Percentiles rank a stretch among this genome's conserved stretches.
Conservation (phyloP, 2,113 vertebrate species). For the Plotosus lineatus region DNA sequence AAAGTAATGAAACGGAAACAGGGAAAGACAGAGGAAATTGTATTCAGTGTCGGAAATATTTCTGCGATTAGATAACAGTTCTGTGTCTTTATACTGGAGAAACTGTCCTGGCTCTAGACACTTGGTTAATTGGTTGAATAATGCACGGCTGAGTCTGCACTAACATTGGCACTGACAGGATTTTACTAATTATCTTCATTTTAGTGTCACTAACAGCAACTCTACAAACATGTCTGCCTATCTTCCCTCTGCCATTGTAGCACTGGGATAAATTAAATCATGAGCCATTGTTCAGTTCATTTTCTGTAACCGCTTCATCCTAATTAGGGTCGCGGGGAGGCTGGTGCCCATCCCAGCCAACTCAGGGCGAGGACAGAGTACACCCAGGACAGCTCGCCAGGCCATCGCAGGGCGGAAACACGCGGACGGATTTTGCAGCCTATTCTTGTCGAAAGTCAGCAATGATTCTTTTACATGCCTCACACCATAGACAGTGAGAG, state of each 20-base stretch:
- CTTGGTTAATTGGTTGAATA: constrained; percentile 30
- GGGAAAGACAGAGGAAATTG: not conserved
- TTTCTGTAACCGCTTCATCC: too few species aligned
- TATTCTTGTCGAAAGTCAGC: too few species aligned
- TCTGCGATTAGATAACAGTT: constrained; percentile 4
- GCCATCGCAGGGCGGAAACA: too few species aligned
- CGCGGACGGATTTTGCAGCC: too few species aligned
- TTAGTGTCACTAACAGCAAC: constrained; percentile 14
- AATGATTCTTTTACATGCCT: too few species aligned
- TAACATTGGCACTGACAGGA: not conserved
- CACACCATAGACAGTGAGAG: too few species aligned
- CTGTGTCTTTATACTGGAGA: not conserved
- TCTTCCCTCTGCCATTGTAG: not conserved
- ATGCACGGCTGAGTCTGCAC: not conserved
- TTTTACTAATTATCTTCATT: constrained; percentile 29
- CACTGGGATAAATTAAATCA: constrained; percentile 14
- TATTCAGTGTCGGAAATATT: not conserved
- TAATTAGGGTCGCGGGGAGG: too few species aligned
- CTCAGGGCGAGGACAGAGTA: too few species aligned
- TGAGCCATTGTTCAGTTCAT: not conserved
- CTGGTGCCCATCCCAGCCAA: too few species aligned
- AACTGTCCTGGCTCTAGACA: constrained; percentile 8
- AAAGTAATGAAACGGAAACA: not conserved
- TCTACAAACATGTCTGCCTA: constrained; percentile 2
- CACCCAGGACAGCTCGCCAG: too few species aligned